Percentiles rank a stretch among this genome's conserved stretches.
Conservation (phyloP, 2,113 vertebrate species). For the Syrrhaptes paradoxus region DNA sequence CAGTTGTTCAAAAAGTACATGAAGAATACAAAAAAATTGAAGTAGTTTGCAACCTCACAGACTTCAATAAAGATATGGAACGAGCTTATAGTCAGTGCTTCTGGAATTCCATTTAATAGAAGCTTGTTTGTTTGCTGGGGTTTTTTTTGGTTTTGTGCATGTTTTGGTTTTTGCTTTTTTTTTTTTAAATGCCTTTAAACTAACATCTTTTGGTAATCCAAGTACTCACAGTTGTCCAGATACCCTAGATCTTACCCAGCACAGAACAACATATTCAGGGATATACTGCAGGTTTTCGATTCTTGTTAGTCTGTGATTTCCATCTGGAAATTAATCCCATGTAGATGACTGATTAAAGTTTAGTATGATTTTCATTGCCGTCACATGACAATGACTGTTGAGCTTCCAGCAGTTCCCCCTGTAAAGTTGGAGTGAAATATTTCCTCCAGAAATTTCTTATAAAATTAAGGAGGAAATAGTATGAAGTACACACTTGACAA, state of each 20-base stretch:
- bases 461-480: background rate
- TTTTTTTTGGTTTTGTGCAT: background rate
- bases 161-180: background rate
- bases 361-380: background rate
- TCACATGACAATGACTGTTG: background rate
- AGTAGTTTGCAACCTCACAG: background rate
- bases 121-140: background rate
- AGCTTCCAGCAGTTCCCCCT: background rate
- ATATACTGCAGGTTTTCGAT: background rate
- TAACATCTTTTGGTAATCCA: background rate
- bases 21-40: background rate
- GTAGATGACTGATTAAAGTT: background rate
- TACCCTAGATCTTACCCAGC: background rate
- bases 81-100: background rate
- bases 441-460: background rate
- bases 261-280: background rate
- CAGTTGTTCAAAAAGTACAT: background rate
- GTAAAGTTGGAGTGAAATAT: background rate
- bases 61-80: background rate
- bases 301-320: background rate
- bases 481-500: background rate
- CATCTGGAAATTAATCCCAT: background rate
- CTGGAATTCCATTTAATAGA: background rate
- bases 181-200: background rate
- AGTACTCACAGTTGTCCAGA: background rate